Conservation (phyloP, 2,113 vertebrate species). For the Tragelaphus buxtoni region DNA sequence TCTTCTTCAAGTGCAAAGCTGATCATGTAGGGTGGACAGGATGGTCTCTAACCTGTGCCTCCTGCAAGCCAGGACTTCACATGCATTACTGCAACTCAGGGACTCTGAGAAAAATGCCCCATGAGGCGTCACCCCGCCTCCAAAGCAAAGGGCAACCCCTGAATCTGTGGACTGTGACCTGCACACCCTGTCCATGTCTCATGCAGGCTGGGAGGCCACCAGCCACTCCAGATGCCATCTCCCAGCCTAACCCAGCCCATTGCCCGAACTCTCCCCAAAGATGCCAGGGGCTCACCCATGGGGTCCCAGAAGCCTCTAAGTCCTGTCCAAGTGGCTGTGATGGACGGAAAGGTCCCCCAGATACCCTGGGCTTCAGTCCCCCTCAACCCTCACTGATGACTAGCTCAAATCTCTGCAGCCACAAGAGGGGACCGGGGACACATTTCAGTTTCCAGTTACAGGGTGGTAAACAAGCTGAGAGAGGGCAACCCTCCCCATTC, state of each 20-base stretch:
- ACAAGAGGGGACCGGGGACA: not conserved
- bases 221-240: not conserved
- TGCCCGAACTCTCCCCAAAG: not conserved
- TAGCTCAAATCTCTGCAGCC: not conserved
- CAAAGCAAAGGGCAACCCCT: not conserved
- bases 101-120: not conserved
- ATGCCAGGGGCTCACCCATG: rapidly evolving
- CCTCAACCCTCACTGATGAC: not conserved
- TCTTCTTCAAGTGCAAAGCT: not conserved
- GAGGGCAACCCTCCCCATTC: not conserved
- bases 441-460: not conserved
- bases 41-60: not conserved
- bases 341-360: not conserved
- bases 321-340: not conserved
- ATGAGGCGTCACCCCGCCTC: not conserved
- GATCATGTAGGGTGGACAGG: not conserved
- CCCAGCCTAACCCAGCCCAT: not conserved
- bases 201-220: not conserved
- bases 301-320: not conserved
- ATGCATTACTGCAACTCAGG: too few relatives aligned
- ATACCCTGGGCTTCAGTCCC: not conserved
- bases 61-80: not conserved
- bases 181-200: rapidly evolving
- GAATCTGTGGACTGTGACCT: rapidly evolving
- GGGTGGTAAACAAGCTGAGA: not conserved